phyloP scores from a whole-genome alignment of 2,113 vertebrate genomes.

The Dicaeum eximium region DNA sequence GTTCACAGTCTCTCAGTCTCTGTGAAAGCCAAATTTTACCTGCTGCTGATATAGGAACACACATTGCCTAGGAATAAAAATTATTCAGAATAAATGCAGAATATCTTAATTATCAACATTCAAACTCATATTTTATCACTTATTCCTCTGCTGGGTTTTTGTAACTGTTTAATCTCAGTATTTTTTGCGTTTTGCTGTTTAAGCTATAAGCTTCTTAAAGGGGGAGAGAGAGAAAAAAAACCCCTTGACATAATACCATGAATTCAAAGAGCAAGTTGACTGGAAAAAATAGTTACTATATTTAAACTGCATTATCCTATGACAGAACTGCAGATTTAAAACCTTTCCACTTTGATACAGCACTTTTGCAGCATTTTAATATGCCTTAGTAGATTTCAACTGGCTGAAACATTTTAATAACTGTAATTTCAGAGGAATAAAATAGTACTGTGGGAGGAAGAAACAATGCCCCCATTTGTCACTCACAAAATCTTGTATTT shows the following conservation, averaged over 20 bases:
- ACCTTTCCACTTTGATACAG: conserved; percentile 53
- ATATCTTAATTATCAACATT: not conserved
- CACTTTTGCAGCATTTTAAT: conserved; percentile 53
- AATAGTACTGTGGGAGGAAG: conserved; percentile 17
- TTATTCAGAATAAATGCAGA: not conserved
- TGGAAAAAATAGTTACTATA: conserved; percentile 65
- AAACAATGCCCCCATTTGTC: conserved; percentile 41
- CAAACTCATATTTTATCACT: not conserved
- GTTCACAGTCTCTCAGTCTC: not conserved
- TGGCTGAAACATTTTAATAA: conserved; percentile 38
- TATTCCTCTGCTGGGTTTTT: not conserved
- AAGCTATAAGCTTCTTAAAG: conserved; percentile 50
- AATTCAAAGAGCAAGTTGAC: conserved; percentile 70
- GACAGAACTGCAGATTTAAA: conserved; percentile 64
- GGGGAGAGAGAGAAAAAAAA: not conserved
- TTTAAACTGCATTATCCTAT: conserved; percentile 73
- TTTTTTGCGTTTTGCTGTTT: conserved; percentile 30
- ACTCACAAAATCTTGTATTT: not conserved
- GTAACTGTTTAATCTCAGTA: not conserved
- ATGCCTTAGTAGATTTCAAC: conserved; percentile 32
- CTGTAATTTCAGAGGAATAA: conserved; percentile 30
- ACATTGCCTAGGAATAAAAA: not conserved
- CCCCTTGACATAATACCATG: conserved; percentile 63
- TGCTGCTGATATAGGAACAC: not conserved
- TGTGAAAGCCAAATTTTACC: conserved; percentile 38